These are phyloP conservation scores for Noctua janthina DNA, from an alignment of 2,888 invertebrate species.

Conservation along the genomic window DNA sequence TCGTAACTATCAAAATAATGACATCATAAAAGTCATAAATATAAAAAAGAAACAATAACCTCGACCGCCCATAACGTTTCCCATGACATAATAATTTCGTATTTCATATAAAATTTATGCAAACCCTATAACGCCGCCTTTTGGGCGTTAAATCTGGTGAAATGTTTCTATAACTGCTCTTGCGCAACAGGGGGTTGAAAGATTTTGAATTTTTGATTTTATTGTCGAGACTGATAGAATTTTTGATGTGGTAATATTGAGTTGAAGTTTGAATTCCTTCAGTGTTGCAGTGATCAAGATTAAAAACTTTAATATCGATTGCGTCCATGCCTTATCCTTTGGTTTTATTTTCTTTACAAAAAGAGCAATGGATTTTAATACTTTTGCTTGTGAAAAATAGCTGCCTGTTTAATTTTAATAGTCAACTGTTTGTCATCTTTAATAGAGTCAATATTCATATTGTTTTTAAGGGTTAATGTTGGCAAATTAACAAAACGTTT, in stretches of 20 bases:
- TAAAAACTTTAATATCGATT: not conserved
- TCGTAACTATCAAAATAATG: constrained; percentile 44
- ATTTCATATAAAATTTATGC: constrained; percentile 79
- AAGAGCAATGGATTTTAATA: not conserved
- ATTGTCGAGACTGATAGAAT: constrained; percentile 35
- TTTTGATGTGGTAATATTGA: constrained; percentile 27
- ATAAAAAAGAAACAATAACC: constrained; percentile 58
- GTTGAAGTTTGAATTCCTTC: constrained; percentile 4
- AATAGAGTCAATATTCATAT: constrained; percentile 66
- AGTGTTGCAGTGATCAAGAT: constrained; percentile 1
- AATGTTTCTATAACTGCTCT: constrained; percentile 58
- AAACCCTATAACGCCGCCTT: constrained; percentile 72
- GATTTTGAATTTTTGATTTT: constrained; percentile 29
- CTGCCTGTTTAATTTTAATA: constrained; percentile 34
- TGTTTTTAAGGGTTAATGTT: constrained; percentile 67
- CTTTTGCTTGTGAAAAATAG: constrained; percentile 4
- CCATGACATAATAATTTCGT: constrained; percentile 76
- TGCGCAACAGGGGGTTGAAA: constrained; percentile 68
- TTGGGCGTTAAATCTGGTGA: constrained; percentile 73
- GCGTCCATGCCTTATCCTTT: not conserved
- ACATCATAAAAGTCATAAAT: constrained; percentile 57
- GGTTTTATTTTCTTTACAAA: not conserved
- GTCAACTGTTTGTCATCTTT: constrained; percentile 64
- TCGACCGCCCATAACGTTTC: constrained; percentile 80
- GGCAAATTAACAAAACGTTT: constrained; percentile 60